Percentiles rank a stretch among this genome's conserved stretches.
Conservation (phyloP, 2,888 invertebrate species). For the Megamerina dolium region DNA sequence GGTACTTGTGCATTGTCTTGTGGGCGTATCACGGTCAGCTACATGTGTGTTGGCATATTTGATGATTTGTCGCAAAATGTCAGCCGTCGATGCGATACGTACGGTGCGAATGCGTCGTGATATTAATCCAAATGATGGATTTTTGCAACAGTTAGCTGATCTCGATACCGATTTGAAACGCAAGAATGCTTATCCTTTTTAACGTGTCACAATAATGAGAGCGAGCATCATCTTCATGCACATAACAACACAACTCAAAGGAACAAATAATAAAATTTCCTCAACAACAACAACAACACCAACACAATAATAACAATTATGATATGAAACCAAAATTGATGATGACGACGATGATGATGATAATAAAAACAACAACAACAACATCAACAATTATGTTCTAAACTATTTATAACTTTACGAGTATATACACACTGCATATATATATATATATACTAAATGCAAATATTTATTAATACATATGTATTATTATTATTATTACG, state of each 20-base stretch:
- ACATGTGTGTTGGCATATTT: conserved; percentile 75
- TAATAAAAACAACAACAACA: no score
- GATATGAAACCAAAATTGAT: no score
- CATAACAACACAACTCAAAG: conserved; percentile 7
- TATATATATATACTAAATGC: background rate
- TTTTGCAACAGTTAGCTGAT: conserved; percentile 69
- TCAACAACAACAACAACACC: conserved; percentile 18
- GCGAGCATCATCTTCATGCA: no score
- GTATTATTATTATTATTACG: no score
- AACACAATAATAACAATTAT: conserved; percentile 11
- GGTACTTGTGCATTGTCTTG: conserved; percentile 72
- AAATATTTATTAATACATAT: no score
- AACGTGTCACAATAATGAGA: conserved; percentile 17
- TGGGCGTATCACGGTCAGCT: conserved; percentile 77
- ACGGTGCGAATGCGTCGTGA: conserved; percentile 64
- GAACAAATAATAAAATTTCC: conserved; percentile 19
- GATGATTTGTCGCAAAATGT: conserved; percentile 72
- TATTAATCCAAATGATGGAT: conserved; percentile 75
- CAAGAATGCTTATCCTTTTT: conserved; percentile 48
- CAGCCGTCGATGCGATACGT: conserved; percentile 66
- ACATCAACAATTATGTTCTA: conserved; percentile 1
- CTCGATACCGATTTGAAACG: conserved; percentile 59
- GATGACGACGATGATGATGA: no score
- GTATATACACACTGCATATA: background rate
- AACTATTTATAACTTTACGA: background rate